phyloP scores from a whole-genome alignment of 1,140 invertebrate species.

The Polypedilum pembai region DNA sequence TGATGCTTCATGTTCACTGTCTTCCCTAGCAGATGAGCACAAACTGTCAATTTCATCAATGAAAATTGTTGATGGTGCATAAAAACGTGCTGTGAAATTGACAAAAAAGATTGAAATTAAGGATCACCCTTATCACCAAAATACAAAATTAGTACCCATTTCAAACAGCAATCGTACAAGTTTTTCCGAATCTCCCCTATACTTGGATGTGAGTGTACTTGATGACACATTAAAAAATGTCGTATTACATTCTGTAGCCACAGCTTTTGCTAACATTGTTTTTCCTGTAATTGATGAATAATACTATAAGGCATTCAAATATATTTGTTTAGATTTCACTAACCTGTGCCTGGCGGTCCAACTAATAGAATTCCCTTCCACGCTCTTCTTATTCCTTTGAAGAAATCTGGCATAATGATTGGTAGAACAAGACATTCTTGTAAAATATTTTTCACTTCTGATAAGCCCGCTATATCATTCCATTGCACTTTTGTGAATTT shows the following conservation, averaged over 20 bases:
- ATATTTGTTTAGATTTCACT: constrained; percentile 62
- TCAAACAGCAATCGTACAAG: constrained; percentile 94
- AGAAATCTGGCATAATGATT: constrained; percentile 96
- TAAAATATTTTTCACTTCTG: constrained; percentile 88
- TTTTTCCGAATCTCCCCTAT: constrained; percentile 97
- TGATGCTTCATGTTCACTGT: constrained; percentile 98
- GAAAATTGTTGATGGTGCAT: constrained; percentile 99
- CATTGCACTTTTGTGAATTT: constrained; percentile 93
- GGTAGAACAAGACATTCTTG: constrained; percentile 97
- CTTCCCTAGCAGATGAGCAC: constrained; percentile 88
- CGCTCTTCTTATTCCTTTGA: constrained; percentile 82
- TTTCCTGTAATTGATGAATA: constrained; percentile 87
- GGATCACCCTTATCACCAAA: no score
- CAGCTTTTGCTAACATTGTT: constrained; percentile 96
- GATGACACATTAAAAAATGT: constrained; percentile 99
- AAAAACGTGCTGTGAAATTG: constrained; percentile 62
- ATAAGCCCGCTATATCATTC: constrained; percentile 94
- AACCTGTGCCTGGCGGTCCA: constrained; percentile 60
- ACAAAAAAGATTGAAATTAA: no score
- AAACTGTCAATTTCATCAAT: constrained; percentile 99
- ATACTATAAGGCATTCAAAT: no score
- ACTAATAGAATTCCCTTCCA: constrained; percentile 86
- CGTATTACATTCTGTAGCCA: constrained; percentile 97
- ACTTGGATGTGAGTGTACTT: constrained; percentile 95
- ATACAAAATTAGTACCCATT: constrained; percentile 57